Base-by-base conservation (phyloP, 2,113 vertebrate genomes). In the Ariopsis seemanni region DNA sequence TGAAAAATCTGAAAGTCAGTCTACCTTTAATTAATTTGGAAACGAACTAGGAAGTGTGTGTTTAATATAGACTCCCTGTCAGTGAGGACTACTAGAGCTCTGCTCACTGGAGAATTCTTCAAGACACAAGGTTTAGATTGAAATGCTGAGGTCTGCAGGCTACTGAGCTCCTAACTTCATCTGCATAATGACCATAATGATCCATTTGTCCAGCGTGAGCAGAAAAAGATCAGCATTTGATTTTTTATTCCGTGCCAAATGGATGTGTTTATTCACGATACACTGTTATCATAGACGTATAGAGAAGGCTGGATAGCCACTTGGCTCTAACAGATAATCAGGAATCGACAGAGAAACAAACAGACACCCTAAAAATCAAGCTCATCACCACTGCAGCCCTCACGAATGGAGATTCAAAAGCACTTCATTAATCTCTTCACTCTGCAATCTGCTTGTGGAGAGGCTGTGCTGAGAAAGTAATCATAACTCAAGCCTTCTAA, bases 171-270 rank as follows among this genome's bases (percentile, higher is more conserved):
- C 53, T 34, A 42, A 25, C 85, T 25, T 71, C 30, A 88, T 98
- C 96, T 97, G 93, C 90, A 95, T 94, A 94, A 95, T 93, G 78
- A 93, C 87, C 75, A 85, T 88, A 91, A 93, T 91, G 92, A 93
- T 87, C 90, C 88, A 81, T 71, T 91, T 90, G 91, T 93, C 92
- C 87, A 90, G 85, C 84, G 34, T 81, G 15, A 89, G 91, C 91
- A 89, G 83, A 91, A 88, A 85, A 88, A 89, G 90, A 93, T 91
- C 89, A 90, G 71, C 58, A 89, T 92, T 83, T 87, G 89, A 87
- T 90, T 90, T 83, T 85, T 85, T 88, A 88, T 92, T 93, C 89
- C 92, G 4, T 78, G 55, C 50, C 57, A 87, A 71, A 75, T 34
- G 52, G 82, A 90, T 82, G 92, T 94, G 93, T 94, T 95, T 95